Conservation (phyloP, 2,888 invertebrate genomes). For the Eurytoma californica region DNA sequence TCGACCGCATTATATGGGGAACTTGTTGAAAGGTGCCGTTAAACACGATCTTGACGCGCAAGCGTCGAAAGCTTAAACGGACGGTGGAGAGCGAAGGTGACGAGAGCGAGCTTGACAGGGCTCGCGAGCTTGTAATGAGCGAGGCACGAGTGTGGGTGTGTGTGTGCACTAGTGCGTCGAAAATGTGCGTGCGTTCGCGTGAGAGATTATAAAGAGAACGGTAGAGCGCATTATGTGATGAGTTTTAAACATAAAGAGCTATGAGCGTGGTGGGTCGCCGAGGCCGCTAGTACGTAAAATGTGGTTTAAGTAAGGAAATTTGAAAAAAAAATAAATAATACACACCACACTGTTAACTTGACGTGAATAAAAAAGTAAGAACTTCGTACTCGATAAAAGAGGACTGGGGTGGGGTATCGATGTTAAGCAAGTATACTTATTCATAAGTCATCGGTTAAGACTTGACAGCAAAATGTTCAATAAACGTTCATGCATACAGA, state of each 20-base stretch:
- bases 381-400: slow-evolving; percentile 7
- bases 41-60: slow-evolving; percentile 9
- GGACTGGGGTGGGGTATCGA: slow-evolving; percentile 30
- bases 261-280: slow-evolving; percentile 22
- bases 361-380: slow-evolving; percentile 31
- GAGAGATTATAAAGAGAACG: slow-evolving; percentile 21
- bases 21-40: background rate
- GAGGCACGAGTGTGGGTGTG: slow-evolving; percentile 7
- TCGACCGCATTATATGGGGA: slow-evolving; percentile 22
- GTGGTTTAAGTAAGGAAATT: slow-evolving; percentile 49
- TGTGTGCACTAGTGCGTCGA: background rate
- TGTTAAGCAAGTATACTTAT: slow-evolving; percentile 52
- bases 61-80: background rate
- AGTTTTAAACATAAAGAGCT: slow-evolving; percentile 19
- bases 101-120: slow-evolving; percentile 37
- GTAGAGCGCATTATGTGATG: background rate
- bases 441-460: slow-evolving; percentile 66
- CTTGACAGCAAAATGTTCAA: slow-evolving; percentile 65
- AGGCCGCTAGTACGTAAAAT: slow-evolving; percentile 46
- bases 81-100: background rate
- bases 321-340: slow-evolving; percentile 25
- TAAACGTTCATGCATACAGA: slow-evolving; percentile 61
- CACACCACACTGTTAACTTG: slow-evolving; percentile 49
- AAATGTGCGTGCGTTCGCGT: background rate
- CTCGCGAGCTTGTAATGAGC: slow-evolving; percentile 40